Evolutionary conservation across 2,888 invertebrate species (phyloP).

Genomic region (Aspidapion aeneum): DNA sequence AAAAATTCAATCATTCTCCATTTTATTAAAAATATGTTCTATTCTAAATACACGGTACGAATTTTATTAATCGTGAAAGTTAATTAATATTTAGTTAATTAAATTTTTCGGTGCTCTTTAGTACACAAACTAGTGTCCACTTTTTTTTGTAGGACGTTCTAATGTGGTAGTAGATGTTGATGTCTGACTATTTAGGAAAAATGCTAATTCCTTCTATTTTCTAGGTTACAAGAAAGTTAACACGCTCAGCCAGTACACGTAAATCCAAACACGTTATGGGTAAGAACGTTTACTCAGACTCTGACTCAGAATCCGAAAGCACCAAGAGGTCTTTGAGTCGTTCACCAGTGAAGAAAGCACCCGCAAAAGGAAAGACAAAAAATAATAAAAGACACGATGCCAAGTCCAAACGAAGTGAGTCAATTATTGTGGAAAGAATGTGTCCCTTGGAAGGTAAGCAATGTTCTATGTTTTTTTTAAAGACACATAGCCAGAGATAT

Average conservation of each 20-base stretch:
- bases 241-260: constrained; percentile 65
- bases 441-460: constrained; percentile 68
- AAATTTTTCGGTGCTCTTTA: no score
- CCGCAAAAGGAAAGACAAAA: constrained; percentile 50
- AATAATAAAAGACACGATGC: constrained; percentile 44
- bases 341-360: constrained; percentile 62
- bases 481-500: no score
- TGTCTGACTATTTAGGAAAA: no score
- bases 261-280: constrained; percentile 61
- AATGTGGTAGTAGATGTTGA: no score
- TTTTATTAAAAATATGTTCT: no score
- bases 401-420: constrained; percentile 39
- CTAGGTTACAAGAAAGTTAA: constrained; percentile 59
- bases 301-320: constrained; percentile 64
- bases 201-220: constrained; percentile 4
- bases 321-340: constrained; percentile 54
- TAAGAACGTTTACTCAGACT: constrained; percentile 58
- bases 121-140: no score
- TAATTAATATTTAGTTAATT: no score
- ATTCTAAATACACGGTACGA: no score
- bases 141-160: background rate
- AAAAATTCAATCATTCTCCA: no score
- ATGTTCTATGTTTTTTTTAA: no score
- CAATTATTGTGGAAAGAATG: constrained; percentile 55
- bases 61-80: no score